Evolutionary conservation across 2,888 invertebrate species (phyloP).

Genomic region (Amphipyra tragopoginis): DNA sequence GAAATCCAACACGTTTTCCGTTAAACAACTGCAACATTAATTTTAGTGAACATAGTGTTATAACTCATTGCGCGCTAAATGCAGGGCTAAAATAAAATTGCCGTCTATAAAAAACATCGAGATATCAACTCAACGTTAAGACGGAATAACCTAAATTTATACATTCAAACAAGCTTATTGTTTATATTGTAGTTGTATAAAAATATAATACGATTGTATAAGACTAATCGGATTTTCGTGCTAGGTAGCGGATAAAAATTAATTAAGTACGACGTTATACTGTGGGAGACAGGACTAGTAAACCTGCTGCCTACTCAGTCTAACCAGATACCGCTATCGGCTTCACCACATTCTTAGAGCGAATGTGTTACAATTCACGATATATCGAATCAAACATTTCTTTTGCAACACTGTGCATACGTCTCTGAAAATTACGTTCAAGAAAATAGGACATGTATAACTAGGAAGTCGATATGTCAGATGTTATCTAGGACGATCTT

Average conservation of each 20-base stretch:
- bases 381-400: constrained; percentile 29
- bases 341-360: constrained; percentile 48
- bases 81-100: neutral
- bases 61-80: neutral
- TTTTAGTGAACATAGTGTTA: constrained; percentile 3
- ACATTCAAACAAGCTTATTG: neutral
- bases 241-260: constrained; percentile 40
- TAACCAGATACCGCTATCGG: constrained; percentile 56
- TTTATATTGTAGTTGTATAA: constrained; percentile 1
- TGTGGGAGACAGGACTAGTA: constrained; percentile 47
- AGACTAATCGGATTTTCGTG: constrained; percentile 22
- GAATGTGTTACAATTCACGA: constrained; percentile 50
- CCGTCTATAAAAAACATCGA: neutral
- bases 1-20: constrained; percentile 42
- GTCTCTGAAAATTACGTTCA: constrained; percentile 8
- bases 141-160: constrained; percentile 5
- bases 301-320: constrained; percentile 56
- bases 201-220: neutral
- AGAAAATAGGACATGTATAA: constrained; percentile 34
- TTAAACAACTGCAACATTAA: constrained; percentile 12
- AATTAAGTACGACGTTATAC: constrained; percentile 48
- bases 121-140: constrained; percentile 6
- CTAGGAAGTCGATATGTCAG: constrained; percentile 23
- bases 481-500: constrained; percentile 47
- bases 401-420: constrained; percentile 27